These are phyloP conservation scores for Conus canariensis DNA, from an alignment of 2,888 invertebrate species.

Conservation along the genomic window DNA sequence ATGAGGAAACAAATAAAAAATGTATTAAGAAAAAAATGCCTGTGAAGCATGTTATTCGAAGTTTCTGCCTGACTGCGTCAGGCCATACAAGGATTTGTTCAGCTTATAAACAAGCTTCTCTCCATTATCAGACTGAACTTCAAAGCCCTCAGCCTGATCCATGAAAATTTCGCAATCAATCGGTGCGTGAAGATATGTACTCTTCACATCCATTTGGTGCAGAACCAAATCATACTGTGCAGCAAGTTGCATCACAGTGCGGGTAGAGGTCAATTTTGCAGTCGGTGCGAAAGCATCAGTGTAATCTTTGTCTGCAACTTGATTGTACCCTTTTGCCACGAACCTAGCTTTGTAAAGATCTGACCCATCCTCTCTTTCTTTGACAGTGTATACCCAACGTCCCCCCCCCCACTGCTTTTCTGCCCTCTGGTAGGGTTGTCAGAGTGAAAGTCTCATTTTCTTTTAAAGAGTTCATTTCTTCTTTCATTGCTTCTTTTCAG, in stretches of 20 bases:
- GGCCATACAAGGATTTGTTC: conserved; percentile 12
- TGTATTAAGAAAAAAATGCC: too few relatives aligned
- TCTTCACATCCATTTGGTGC: conserved; percentile 21
- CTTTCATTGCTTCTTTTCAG: conserved; percentile 45
- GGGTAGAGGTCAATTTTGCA: not conserved
- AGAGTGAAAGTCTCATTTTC: conserved; percentile 42
- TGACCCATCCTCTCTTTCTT: not conserved
- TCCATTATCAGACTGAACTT: not conserved
- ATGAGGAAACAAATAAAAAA: too few relatives aligned
- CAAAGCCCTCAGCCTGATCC: not conserved
- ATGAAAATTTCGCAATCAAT: not conserved
- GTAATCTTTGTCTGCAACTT: conserved; percentile 34
- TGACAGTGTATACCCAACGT: not conserved
- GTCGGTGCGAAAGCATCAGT: not conserved
- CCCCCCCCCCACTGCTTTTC: not conserved
- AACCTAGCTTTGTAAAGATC: conserved; percentile 6
- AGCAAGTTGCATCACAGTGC: not conserved
- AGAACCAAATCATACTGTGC: not conserved
- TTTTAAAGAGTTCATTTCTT: conserved; percentile 49
- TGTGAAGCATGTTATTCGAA: not conserved
- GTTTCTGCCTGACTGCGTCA: conserved; percentile 16
- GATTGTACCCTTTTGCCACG: conserved; percentile 44
- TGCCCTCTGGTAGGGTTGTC: not conserved
- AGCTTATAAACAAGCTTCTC: not conserved
- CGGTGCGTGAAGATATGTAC: not conserved